Base-by-base conservation (phyloP, 2,797 vertebrate genomes). In the Artibeus jamaicensis region DNA sequence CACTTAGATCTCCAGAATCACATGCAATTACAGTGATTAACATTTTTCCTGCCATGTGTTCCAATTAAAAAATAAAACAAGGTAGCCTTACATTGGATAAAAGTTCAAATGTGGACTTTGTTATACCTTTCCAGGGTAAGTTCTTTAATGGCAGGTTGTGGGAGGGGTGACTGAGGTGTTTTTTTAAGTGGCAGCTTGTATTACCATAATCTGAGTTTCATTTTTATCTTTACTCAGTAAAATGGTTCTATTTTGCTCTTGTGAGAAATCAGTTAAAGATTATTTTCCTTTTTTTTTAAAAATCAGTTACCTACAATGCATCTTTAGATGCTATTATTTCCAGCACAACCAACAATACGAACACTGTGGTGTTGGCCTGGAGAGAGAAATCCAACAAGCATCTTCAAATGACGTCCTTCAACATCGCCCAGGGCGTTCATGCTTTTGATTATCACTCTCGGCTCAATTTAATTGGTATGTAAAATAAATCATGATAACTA, bases 391-490 rank as follows among this genome's bases (percentile, higher is more conserved):
- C 98, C 73, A 98, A 91, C 94, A 32, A 95, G 62, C 92, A 48
- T 62, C 97, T 99, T 46, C 97, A 97, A 96, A 94, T 98, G 96
- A 97, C 98, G 79, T 96, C 97, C 44, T 98, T 98, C 97, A 94
- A 96, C 74, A 98, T 98, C 73, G 95, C 98, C 88, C 98, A 97
- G 29, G 98, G 99, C 86, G 97, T 99, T 94, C 98, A 98, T 93
- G 98, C 98, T 95, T 96, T 99, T 94, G 98, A 99, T 98, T 99
- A 99, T 96, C 98, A 98, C 91, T 94, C 92, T 48, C 96, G 50
- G 89, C 98, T 99, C 86, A 98, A 98, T 97, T 98, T 99, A 96
- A 99, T 99, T 96, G 99, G 98, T 99, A 98, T 84, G 97, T 96
- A 93, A 96, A 97, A 96, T 97, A 98, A 97, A 82, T 46, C 95